Conservation (phyloP, 1,140 invertebrate genomes). For the Orussus abietinus region DNA sequence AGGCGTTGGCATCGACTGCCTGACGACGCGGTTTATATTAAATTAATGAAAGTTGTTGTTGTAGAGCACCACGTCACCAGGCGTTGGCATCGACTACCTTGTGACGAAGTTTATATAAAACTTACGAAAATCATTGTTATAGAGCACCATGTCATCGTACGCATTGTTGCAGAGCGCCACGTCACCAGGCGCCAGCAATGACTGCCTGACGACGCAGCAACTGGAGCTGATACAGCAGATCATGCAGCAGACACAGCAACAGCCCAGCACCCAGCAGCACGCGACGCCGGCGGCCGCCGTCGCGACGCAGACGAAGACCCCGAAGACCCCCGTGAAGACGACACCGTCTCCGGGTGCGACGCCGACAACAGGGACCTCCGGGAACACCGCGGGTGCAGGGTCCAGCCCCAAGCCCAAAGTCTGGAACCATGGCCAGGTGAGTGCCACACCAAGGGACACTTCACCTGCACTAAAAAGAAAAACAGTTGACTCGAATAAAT, state of each 20-base stretch:
- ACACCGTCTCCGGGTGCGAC: slow-evolving; percentile 30
- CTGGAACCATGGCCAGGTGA: slow-evolving; percentile 47
- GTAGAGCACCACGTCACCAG: no score
- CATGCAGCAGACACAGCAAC: slow-evolving; percentile 69
- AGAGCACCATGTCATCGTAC: no score
- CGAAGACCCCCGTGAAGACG: slow-evolving; percentile 42
- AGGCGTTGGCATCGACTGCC: no score
- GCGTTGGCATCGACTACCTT: no score
- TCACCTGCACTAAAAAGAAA: no score
- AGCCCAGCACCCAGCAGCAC: slow-evolving; percentile 36
- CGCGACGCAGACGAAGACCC: slow-evolving; percentile 36
- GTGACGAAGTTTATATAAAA: no score
- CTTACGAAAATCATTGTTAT: no score
- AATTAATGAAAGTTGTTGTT: no score
- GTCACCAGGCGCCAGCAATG: slow-evolving; percentile 56
- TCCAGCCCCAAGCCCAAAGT: slow-evolving; percentile 49
- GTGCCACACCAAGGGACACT: no score
- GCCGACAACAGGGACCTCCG: slow-evolving; percentile 33
- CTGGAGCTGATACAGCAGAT: slow-evolving; percentile 74
- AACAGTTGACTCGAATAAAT: no score
- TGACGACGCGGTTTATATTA: no score
- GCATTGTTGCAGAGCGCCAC: slow-evolving; percentile 45
- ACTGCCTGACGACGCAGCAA: slow-evolving; percentile 68
- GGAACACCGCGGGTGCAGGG: slow-evolving; percentile 31
- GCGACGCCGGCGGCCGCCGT: slow-evolving; percentile 23